Conservation (phyloP, 92 coral and sea anemone species). For the Bergia puertoricense region DNA sequence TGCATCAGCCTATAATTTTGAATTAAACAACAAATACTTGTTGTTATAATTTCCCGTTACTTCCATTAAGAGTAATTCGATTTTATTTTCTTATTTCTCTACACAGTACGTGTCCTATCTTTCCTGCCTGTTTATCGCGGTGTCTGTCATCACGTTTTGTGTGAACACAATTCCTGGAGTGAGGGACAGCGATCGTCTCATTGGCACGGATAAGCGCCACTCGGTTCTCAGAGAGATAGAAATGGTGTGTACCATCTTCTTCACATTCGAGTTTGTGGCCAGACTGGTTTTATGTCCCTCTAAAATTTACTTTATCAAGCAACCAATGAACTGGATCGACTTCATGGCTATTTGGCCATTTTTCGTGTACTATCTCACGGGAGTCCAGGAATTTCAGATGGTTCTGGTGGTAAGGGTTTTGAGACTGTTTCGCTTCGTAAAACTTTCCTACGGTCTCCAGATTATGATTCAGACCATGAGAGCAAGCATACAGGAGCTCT, state of each 20-base stretch:
- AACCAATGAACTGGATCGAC: constrained; percentile 97
- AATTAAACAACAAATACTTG: too few relatives aligned
- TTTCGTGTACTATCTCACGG: constrained; percentile 56
- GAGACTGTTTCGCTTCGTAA: constrained; percentile 86
- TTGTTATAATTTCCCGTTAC: neutral
- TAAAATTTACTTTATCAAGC: constrained; percentile 64
- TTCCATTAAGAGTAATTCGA: neutral
- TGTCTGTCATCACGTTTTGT: constrained; percentile 92
- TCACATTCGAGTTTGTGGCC: constrained; percentile 78
- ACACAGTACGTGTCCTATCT: constrained; percentile 82
- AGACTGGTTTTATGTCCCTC: constrained; percentile 80
- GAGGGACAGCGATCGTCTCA: constrained; percentile 41
- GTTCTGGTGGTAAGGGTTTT: constrained; percentile 82
- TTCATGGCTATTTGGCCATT: constrained; percentile 88
- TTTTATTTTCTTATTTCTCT: neutral
- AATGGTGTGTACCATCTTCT: constrained; percentile 85
- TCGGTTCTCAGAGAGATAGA: constrained; percentile 63
- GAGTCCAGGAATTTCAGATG: constrained; percentile 56
- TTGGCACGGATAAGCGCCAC: constrained; percentile 47
- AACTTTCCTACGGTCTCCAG: constrained; percentile 90
- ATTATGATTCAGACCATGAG: constrained; percentile 90
- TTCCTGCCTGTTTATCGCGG: constrained; percentile 89
- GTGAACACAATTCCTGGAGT: constrained; percentile 84
- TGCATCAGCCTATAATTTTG: too few relatives aligned
- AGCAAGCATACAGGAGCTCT: constrained; percentile 85